Percentiles rank a stretch among this genome's conserved stretches.
phyloP scores from a whole-genome alignment of 2,888 invertebrate species.

The Rambutsinella grinnellia region DNA sequence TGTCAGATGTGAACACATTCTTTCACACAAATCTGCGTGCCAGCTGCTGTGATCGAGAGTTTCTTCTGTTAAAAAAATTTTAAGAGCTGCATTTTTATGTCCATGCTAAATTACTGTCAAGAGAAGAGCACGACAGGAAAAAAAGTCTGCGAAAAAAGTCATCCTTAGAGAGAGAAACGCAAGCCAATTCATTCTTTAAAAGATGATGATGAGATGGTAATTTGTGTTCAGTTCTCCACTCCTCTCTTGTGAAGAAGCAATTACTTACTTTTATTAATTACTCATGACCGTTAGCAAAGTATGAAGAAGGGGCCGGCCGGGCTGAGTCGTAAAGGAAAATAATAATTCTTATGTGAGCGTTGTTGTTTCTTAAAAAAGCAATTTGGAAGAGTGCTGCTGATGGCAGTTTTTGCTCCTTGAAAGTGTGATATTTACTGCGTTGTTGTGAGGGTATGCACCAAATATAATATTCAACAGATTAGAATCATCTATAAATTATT shows the following conservation, averaged over 20 bases:
- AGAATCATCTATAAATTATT: conserved; percentile 19
- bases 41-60: background rate
- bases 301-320: conserved; percentile 1
- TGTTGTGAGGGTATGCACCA: background rate
- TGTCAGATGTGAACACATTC: no score
- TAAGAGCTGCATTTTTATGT: no score
- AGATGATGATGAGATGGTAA: background rate
- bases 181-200: background rate
- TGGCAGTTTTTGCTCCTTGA: background rate
- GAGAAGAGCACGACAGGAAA: no score
- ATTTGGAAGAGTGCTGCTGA: conserved; percentile 24
- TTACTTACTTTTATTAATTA: conserved; percentile 37
- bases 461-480: background rate
- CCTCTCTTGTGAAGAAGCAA: conserved; percentile 12
- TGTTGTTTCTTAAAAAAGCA: conserved; percentile 5
- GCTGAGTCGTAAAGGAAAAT: background rate
- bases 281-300: conserved; percentile 7
- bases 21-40: background rate
- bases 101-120: no score
- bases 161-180: no score
- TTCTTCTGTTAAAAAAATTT: no score
- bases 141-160: background rate
- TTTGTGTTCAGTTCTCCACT: conserved; percentile 1
- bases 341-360: background rate
- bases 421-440: conserved; percentile 1